Evolutionary conservation across 2,797 vertebrate genomes (phyloP).

Genomic region (Periparus ater): DNA sequence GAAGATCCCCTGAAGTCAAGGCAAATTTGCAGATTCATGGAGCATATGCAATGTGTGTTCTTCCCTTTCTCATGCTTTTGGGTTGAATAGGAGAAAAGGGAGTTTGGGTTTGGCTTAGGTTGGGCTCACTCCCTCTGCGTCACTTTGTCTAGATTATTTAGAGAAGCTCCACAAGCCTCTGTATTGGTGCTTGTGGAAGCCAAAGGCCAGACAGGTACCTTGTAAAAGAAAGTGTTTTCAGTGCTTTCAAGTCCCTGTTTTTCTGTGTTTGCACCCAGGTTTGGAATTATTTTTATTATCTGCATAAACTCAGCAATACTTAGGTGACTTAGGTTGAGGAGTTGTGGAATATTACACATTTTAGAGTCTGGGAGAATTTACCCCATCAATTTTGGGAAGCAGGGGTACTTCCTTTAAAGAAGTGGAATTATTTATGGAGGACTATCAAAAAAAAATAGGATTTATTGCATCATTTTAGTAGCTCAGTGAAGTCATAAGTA

Average conservation of each 20-base stretch:
- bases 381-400: background rate
- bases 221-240: background rate
- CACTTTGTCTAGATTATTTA: background rate
- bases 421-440: background rate
- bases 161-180: background rate
- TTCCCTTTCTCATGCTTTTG: background rate
- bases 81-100: background rate
- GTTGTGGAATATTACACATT: background rate
- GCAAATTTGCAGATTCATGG: background rate
- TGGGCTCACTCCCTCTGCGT: background rate
- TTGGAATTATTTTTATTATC: background rate
- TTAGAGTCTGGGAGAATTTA: background rate
- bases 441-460: background rate
- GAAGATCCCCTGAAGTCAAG: background rate
- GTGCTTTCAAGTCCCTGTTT: background rate
- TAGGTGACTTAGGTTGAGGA: background rate
- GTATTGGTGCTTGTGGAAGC: background rate
- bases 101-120: background rate
- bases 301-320: background rate
- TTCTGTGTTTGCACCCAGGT: background rate
- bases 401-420: background rate
- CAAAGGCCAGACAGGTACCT: background rate
- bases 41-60: background rate
- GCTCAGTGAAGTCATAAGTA: background rate
- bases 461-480: background rate